Conservation (phyloP, 2,888 invertebrate species). For the Julus scanicus region DNA sequence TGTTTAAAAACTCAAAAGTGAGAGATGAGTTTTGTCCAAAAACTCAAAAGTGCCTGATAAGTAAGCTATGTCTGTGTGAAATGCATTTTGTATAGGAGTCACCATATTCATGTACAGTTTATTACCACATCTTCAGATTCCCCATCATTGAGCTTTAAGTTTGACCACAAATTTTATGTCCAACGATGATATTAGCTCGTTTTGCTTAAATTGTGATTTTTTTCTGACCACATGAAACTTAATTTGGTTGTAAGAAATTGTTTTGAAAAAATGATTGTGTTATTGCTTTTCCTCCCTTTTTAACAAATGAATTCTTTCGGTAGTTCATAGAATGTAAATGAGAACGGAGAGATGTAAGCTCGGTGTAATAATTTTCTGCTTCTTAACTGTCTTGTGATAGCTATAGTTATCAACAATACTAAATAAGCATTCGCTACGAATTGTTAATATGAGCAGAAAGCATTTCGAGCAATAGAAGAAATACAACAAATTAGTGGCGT, state of each 20-base stretch:
- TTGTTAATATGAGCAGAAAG: no score
- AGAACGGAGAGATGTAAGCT: no score
- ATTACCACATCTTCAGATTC: background rate
- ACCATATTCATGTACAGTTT: background rate
- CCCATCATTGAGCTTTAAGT: background rate
- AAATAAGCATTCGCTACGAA: background rate
- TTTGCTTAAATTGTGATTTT: background rate
- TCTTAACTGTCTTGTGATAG: background rate
- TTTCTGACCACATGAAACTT: background rate
- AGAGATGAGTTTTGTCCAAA: background rate
- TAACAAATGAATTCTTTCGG: no score
- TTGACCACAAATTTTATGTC: background rate
- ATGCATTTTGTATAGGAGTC: constrained; percentile 3
- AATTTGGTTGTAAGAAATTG: no score
- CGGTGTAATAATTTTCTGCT: no score
- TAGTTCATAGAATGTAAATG: no score
- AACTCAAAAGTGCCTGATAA: background rate
- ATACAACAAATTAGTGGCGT: background rate
- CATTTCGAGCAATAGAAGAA: no score
- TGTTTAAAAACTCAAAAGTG: background rate
- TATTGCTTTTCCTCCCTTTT: no score
- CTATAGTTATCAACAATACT: background rate
- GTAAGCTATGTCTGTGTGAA: background rate
- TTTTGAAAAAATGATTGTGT: no score
- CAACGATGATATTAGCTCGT: background rate